These are phyloP conservation scores for Ptychodera flava DNA, from an alignment of 35 echinoderm and acorn worm species.

Conservation along the genomic window DNA sequence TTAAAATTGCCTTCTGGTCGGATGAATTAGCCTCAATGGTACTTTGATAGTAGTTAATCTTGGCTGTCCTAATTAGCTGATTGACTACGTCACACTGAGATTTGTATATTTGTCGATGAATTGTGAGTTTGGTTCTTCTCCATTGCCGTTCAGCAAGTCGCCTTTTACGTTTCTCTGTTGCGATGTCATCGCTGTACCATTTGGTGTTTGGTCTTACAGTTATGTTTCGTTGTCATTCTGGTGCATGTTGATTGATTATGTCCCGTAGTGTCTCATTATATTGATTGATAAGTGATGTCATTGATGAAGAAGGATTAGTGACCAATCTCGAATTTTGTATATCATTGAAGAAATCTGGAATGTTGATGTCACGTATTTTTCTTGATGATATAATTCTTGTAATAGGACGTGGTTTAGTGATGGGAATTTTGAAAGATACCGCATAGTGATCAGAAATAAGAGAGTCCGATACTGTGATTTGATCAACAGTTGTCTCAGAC, in stretches of 20 bases:
- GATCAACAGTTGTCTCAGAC: neutral
- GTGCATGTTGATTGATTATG: neutral
- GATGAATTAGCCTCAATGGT: neutral
- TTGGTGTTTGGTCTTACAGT: neutral
- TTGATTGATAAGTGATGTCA: neutral
- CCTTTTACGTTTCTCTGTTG: neutral
- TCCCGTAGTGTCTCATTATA: neutral
- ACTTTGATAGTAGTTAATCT: neutral
- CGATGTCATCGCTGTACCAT: no score
- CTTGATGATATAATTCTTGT: neutral
- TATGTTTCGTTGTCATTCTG: neutral
- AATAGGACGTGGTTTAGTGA: neutral
- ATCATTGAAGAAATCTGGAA: neutral
- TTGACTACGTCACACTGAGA: neutral
- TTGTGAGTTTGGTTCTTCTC: neutral
- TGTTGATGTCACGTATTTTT: neutral
- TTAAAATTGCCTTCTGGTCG: neutral
- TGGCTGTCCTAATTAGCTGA: neutral
- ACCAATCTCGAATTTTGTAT: neutral
- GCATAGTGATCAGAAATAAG: neutral
- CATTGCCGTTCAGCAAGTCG: neutral
- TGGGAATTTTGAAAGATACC: neutral
- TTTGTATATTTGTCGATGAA: neutral
- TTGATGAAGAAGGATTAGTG: neutral
- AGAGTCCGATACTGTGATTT: neutral